Conservation (phyloP, 2,888 invertebrate species). For the Muscina levida region DNA sequence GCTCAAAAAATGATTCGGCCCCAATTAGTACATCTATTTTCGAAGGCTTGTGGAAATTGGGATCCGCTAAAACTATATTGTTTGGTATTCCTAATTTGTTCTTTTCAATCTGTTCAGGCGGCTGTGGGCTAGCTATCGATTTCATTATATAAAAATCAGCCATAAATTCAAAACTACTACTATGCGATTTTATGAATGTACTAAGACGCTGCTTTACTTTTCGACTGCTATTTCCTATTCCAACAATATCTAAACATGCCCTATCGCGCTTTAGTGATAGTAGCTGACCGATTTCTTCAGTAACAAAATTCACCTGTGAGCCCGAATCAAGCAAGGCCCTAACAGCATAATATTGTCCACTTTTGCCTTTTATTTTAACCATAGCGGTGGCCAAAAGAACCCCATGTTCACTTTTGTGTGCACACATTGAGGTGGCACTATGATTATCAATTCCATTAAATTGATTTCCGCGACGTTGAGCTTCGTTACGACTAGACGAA, state of each 20-base stretch:
- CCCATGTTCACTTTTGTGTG: neutral
- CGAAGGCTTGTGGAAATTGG: slow-evolving; percentile 2
- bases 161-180: slow-evolving; percentile 8
- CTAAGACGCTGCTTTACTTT: neutral
- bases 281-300: slow-evolving; percentile 28
- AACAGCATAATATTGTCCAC: neutral
- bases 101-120: neutral
- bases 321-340: slow-evolving; percentile 25
- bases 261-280: slow-evolving; percentile 4
- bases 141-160: slow-evolving; percentile 12
- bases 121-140: slow-evolving; percentile 6
- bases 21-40: slow-evolving; percentile 40
- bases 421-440: neutral
- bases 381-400: slow-evolving; percentile 38
- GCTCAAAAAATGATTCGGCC: slow-evolving; percentile 40
- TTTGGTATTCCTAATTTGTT: slow-evolving; percentile 13
- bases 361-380: slow-evolving; percentile 10
- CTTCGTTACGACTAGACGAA: too few species aligned
- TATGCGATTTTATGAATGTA: slow-evolving; percentile 20
- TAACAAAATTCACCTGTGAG: slow-evolving; percentile 22
- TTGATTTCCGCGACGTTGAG: too few species aligned
- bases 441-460: neutral
- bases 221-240: slow-evolving; percentile 11
- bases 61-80: slow-evolving; percentile 42
- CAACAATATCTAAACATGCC: slow-evolving; percentile 6